Base-by-base conservation (phyloP, 2,113 vertebrate species). In the Vombatus ursinus region DNA sequence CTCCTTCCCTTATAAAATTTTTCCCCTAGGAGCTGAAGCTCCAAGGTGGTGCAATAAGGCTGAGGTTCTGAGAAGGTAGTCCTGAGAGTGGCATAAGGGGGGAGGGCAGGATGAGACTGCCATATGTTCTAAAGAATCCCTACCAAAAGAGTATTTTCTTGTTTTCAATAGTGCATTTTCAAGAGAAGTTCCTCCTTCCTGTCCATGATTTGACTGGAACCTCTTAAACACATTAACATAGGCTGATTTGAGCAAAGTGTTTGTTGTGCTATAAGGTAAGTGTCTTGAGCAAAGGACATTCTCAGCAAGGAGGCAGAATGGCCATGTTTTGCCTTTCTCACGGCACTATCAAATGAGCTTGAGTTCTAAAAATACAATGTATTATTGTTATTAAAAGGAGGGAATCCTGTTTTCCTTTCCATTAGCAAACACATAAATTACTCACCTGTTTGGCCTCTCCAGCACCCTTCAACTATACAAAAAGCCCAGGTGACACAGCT, bases 401-500 rank as follows among this genome's bases (percentile, higher is more conserved):
- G 96, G 97, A 97, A 98, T 96, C 97, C 97, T 94, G 3, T 61
- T 96, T 96, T 96, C 92, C 97, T 96, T 92, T 90, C 92, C 96
- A 95, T 97, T 92, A 98, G 97, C 26, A 96, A 97, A 97, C 97
- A 95, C 95, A 89, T 93, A 96, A 97, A 96, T 94, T 97, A 96
- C 98, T 98, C 98, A 98, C 98, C 98, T 98, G 97, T 98, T 97
- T 26, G 96, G 96, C 96, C 97, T 98, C 96, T 97, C 96, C 96
- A 95, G 97, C 96, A 96, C 93, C 95, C 91, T 8, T 94, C 96
- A 98, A 97, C 98, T 97, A 95, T 14, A 84, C 68, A 44, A 44
- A 84, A 7, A 84, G 68, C 68, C n/a, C 68, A 84, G 68, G 68
- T 84, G 44, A 50, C 96, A 49, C 91, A 6, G 95, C 94, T 11